A percentile compares a stretch with the other conserved stretches of the same genome.
phyloP scores from a whole-genome alignment of 2,113 vertebrate genomes.

The Sarotherodon lohbergeri region DNA sequence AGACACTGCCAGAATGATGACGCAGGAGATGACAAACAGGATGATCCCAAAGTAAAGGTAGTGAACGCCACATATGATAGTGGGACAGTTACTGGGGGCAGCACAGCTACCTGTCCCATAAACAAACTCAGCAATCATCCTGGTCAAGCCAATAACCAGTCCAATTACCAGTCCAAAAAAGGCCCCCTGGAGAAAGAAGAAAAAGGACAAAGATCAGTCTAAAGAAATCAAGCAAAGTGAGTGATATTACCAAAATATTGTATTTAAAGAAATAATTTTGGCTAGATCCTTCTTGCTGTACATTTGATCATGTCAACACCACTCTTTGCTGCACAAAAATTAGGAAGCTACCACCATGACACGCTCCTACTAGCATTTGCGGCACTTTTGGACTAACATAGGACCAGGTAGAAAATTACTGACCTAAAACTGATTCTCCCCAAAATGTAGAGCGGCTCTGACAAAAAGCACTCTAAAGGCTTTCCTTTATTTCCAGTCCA shows the following conservation, averaged over 20 bases:
- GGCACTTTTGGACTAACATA: neutral
- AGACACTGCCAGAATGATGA: constrained; percentile 79
- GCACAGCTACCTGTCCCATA: constrained; percentile 86
- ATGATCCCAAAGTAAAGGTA: constrained; percentile 95
- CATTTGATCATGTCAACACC: neutral
- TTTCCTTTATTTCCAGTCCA: neutral
- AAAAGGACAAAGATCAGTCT: neutral
- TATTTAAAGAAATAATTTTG: neutral
- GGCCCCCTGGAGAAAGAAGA: constrained; percentile 78
- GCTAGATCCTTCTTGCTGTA: neutral
- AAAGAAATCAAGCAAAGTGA: neutral
- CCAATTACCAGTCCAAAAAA: constrained; percentile 87
- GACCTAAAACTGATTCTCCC: neutral
- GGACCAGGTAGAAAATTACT: neutral
- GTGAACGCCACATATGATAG: constrained; percentile 90
- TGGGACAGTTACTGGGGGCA: constrained; percentile 81
- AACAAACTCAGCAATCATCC: constrained; percentile 89
- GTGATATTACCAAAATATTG: neutral
- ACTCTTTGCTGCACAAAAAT: neutral
- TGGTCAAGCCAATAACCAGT: constrained; percentile 74
- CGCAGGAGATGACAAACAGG: constrained; percentile 71
- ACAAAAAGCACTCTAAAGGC: neutral
- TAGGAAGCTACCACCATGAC: neutral
- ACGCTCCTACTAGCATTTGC: neutral
- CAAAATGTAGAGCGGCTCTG: neutral